These are phyloP conservation scores for Macrobrachium nipponense DNA, from an alignment of 1,140 invertebrate genomes.

Conservation along the genomic window DNA sequence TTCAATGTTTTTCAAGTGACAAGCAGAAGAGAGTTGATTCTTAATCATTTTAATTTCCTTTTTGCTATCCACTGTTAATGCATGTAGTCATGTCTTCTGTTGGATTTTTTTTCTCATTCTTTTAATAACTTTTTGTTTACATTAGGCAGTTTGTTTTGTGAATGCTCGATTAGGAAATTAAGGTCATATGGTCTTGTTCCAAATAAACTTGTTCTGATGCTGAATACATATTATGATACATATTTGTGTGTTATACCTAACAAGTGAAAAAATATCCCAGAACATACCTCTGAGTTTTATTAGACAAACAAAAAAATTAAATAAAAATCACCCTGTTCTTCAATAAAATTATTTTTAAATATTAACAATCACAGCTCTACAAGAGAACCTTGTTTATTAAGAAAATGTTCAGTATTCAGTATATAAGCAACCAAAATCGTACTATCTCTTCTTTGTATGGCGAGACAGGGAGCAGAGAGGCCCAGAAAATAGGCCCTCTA, in stretches of 20 bases:
- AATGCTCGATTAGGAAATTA: too few relatives aligned
- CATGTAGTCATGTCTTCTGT: not conserved
- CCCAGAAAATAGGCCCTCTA: slow-evolving; percentile 70
- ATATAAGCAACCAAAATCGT: not conserved
- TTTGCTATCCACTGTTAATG: not conserved
- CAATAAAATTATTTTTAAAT: too few relatives aligned
- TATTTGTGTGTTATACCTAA: too few relatives aligned
- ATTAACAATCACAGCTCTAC: not conserved
- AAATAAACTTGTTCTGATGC: too few relatives aligned
- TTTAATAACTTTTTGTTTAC: not conserved
- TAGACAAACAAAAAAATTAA: not conserved
- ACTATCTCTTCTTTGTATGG: not conserved
- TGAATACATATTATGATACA: too few relatives aligned
- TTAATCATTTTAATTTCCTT: too few relatives aligned
- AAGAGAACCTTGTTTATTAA: not conserved
- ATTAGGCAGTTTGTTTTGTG: not conserved
- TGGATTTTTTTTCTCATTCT: not conserved
- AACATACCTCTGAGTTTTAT: not conserved
- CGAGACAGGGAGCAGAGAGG: slow-evolving; percentile 28
- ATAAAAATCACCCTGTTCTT: not conserved
- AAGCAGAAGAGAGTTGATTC: too few relatives aligned
- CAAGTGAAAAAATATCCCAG: too few relatives aligned
- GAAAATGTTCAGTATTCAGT: not conserved
- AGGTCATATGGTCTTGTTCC: too few relatives aligned
- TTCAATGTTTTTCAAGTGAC: too few relatives aligned